Evolutionary conservation across 2,113 vertebrate genomes (phyloP), one percentile per base, ranked within the genome.

Genomic region (Misgurnus anguillicaudatus): DNA sequence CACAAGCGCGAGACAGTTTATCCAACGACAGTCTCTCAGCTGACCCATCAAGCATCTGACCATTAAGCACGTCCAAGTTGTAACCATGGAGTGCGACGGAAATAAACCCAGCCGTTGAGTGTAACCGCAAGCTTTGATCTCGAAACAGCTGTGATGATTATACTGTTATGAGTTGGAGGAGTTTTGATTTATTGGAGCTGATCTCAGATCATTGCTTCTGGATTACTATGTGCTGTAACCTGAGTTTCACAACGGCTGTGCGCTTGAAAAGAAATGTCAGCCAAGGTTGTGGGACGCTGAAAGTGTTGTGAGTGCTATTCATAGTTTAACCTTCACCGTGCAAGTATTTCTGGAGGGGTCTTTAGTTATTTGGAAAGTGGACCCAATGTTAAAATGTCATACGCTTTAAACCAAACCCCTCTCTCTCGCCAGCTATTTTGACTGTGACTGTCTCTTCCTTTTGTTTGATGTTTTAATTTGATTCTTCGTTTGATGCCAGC

Each of bases 241-340:
- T 7, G 79, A 84, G 70, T 62, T 48, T 51, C 55, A 60, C 45
- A 67, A 48, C 55, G 55, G 75, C 79, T 8, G 24, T 8, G 19
- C 8, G 14, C 16, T 60, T 75, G 53, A 80, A 75, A 41, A 75
- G 77, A 80, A 85, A 80, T 65, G 81, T 83, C 78, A 83, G 69
- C 45, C 66, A 72, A 21, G 19, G 16, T 51, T 62, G 42, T 47
- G 36, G 2, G 85, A 90, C 85, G 75, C 89, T 90, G 76, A 67
- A 19, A 83, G 77, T 85, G 87, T 86, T 83, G 87, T 31, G 24
- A 31, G 24, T 11, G 64, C 87, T 91, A 91, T 90, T 89, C 76
- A 89, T 87, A 89, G 89, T 7, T 55, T 86, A 84, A 87, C 87
- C 84, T 89, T 89, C 82, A 79, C 47, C 41, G 57, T 79, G 39